Percentiles rank a stretch among this genome's conserved stretches.
Conservation (phyloP, 2,888 invertebrate species). For the Leptinotarsa tumamoca region DNA sequence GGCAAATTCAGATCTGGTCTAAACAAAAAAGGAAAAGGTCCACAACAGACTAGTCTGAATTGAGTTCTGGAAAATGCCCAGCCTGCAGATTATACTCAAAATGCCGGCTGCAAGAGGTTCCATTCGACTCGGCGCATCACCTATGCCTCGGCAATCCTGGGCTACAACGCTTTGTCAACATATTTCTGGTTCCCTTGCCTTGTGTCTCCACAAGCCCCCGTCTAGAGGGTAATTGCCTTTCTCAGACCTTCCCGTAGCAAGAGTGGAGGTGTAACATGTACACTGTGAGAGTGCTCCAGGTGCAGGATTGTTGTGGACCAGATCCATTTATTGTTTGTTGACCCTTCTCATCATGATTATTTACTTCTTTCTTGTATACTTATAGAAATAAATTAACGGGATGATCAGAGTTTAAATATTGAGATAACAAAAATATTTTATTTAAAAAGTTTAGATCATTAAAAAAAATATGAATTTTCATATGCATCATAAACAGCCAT, state of each 20-base stretch:
- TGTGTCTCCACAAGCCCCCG: conserved; percentile 75
- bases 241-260: conserved; percentile 88
- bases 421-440: too few relatives aligned
- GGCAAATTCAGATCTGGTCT: background rate
- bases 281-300: conserved; percentile 76
- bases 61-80: conserved; percentile 76
- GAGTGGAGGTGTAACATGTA: conserved; percentile 70
- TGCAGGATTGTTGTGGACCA: conserved; percentile 82
- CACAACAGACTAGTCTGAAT: conserved; percentile 88
- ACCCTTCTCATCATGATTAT: conserved; percentile 58
- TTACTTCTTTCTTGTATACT: too few relatives aligned
- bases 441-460: too few relatives aligned
- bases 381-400: too few relatives aligned
- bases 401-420: too few relatives aligned
- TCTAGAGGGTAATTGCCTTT: conserved; percentile 78
- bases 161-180: conserved; percentile 67
- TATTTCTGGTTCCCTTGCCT: conserved; percentile 83
- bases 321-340: conserved; percentile 40
- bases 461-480: too few relatives aligned
- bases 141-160: conserved; percentile 70
- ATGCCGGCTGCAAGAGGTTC: conserved; percentile 78
- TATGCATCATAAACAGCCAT: too few relatives aligned
- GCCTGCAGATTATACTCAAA: conserved; percentile 84
- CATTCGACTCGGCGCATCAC: conserved; percentile 69
- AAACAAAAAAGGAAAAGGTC: conserved; percentile 63